Percentiles rank a stretch among this genome's conserved stretches.
Evolutionary conservation across 1,140 invertebrate species (phyloP).

Genomic region (Babylonia areolata): DNA sequence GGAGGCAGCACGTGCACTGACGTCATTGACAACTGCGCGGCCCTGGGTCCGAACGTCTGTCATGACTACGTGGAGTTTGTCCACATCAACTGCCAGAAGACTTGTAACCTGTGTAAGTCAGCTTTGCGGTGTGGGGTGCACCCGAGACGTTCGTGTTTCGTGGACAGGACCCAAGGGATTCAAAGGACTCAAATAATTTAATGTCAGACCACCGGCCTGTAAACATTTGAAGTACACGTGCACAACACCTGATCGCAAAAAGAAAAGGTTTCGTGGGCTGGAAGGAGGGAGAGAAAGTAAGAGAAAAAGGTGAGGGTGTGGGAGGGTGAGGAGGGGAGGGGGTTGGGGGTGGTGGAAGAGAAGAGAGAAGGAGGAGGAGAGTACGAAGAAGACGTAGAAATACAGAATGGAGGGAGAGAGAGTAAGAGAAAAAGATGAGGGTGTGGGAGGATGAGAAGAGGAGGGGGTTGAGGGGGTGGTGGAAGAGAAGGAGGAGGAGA

Average conservation of each 20-base stretch:
- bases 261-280: too few species aligned
- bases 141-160: too few species aligned
- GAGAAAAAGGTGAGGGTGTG: too few species aligned
- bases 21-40: constrained; percentile 51
- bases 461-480: too few species aligned
- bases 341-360: too few species aligned
- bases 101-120: constrained; percentile 52
- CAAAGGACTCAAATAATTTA: too few species aligned
- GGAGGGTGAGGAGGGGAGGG: too few species aligned
- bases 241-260: too few species aligned
- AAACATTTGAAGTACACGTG: too few species aligned
- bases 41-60: constrained; percentile 46
- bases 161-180: too few species aligned
- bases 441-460: neutral
- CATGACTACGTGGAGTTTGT: constrained; percentile 52
- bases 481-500: neutral
- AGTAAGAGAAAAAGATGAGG: neutral
- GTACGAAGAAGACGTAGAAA: neutral
- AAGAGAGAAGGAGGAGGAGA: neutral
- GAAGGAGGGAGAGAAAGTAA: too few species aligned
- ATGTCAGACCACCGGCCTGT: too few species aligned
- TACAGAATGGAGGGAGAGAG: neutral
- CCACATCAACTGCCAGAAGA: constrained; percentile 55
- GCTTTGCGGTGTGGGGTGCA: neutral
- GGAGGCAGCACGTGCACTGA: constrained; percentile 39